Percentiles rank a stretch among this genome's conserved stretches.
phyloP scores from a whole-genome alignment of 2,113 vertebrate genomes.

The Carassius gibelio region DNA sequence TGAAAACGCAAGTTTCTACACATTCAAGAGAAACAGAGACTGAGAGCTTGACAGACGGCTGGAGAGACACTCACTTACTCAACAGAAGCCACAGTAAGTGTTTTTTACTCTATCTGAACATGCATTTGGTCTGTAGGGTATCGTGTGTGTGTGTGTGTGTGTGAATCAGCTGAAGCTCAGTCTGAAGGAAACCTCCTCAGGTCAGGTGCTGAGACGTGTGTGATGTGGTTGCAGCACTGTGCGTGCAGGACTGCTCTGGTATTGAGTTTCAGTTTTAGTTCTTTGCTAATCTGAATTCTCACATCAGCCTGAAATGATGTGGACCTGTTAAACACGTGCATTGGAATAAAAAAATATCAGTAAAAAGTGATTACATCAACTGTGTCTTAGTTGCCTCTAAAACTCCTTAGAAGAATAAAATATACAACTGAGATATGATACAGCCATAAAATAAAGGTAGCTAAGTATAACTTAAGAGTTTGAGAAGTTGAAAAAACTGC shows the following conservation, averaged over 20 bases:
- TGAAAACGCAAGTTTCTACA: constrained; percentile 3
- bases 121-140: background rate
- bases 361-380: too few relatives aligned
- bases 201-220: background rate
- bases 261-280: constrained; percentile 26
- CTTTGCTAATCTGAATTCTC: background rate
- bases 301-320: background rate
- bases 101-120: background rate
- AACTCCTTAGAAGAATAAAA: too few relatives aligned
- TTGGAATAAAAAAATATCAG: too few relatives aligned
- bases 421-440: too few relatives aligned
- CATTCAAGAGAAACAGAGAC: background rate
- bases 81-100: background rate
- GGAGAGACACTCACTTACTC: background rate
- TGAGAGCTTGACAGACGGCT: background rate
- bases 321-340: background rate
- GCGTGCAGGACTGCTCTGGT: background rate
- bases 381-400: too few relatives aligned
- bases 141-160: too few relatives aligned
- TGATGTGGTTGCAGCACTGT: constrained; percentile 4
- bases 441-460: too few relatives aligned
- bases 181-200: background rate
- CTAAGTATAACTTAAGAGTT: too few relatives aligned
- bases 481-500: too few relatives aligned
- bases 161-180: constrained; percentile 9